These are phyloP conservation scores for Otolemur crassicaudatus DNA, from an alignment of 2,797 vertebrate species.

Conservation along the genomic window DNA sequence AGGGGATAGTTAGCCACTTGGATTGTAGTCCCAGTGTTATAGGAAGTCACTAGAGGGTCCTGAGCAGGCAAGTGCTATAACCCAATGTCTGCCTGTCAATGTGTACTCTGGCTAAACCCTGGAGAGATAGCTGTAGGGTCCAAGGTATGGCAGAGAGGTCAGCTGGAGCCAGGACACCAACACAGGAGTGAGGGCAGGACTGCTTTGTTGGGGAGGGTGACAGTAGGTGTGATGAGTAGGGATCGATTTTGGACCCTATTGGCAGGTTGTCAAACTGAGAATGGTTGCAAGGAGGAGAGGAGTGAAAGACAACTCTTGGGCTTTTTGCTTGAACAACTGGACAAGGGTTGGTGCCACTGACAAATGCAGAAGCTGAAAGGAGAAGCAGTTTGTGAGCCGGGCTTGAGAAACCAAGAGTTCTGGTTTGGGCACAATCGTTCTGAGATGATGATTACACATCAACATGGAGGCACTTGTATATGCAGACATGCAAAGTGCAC, in stretches of 20 bases:
- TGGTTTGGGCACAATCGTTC: neutral
- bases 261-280: neutral
- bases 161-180: neutral
- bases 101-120: neutral
- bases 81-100: rapidly evolving
- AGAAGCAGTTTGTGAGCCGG: neutral
- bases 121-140: neutral
- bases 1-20: neutral
- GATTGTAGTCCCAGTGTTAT: neutral
- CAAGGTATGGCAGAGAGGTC: neutral
- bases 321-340: neutral
- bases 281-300: neutral
- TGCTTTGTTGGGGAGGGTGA: neutral
- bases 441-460: neutral
- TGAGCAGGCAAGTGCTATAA: neutral
- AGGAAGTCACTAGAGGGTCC: neutral
- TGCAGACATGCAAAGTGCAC: neutral
- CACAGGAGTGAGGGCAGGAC: neutral
- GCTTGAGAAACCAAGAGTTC: neutral
- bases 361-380: neutral
- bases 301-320: neutral
- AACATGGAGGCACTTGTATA: neutral
- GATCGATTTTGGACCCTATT: neutral
- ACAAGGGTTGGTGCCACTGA: neutral
- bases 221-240: neutral